Percentiles rank a stretch among this genome's conserved stretches.
Evolutionary conservation across 2,888 invertebrate species (phyloP).

Genomic region (Lordiphosa andalusiaca): DNA sequence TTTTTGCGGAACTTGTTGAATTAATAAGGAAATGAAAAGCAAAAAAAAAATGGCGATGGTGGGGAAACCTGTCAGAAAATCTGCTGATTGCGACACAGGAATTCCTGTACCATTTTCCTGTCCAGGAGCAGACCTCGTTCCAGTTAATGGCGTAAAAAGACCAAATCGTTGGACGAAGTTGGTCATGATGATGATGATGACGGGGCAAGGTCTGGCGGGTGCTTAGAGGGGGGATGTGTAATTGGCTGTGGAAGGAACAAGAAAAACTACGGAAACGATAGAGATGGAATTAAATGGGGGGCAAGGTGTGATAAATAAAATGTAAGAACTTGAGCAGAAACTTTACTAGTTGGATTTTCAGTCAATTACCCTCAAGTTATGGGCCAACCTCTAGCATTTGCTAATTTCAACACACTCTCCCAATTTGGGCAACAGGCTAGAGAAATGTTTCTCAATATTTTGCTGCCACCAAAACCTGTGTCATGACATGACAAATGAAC

Average conservation of each 20-base stretch:
- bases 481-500: no score
- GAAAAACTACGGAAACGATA: background rate
- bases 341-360: no score
- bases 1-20: slow-evolving; percentile 63
- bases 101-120: slow-evolving; percentile 29
- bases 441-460: slow-evolving; percentile 14
- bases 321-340: no score
- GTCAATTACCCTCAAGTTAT: no score
- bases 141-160: slow-evolving; percentile 39
- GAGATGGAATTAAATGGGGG: no score
- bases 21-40: slow-evolving; percentile 67
- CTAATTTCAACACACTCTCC: background rate
- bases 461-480: slow-evolving; percentile 12
- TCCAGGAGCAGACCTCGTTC: slow-evolving; percentile 8
- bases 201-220: slow-evolving; percentile 1
- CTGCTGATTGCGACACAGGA: slow-evolving; percentile 60
- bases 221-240: slow-evolving; percentile 8
- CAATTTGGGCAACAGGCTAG: background rate
- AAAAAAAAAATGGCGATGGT: slow-evolving; percentile 37
- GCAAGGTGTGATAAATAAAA: no score
- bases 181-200: slow-evolving; percentile 12
- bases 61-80: slow-evolving; percentile 50
- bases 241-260: slow-evolving; percentile 36
- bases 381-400: background rate
- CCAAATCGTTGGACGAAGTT: slow-evolving; percentile 20